Base-by-base conservation (phyloP, 2,797 vertebrate genomes). In the Rhinatrema bivittatum region DNA sequence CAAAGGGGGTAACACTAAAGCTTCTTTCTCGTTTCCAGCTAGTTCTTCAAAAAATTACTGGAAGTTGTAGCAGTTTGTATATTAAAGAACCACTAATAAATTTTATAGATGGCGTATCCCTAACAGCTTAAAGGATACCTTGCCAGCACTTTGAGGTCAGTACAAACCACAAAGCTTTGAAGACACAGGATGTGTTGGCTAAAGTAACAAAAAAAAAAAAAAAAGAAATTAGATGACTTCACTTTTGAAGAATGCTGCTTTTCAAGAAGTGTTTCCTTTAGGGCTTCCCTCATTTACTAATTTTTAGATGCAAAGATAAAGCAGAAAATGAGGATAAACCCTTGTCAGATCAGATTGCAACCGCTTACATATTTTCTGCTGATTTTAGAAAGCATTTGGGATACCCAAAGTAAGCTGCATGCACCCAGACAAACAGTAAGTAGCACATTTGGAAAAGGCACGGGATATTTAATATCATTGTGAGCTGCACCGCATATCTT, bases 131-230 rank as follows among this genome's bases (percentile, higher is more conserved):
- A 27, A 19, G 11, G 13, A 39, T 46, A 25, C 22, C 39, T 29
- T 22, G 33, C 20, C 28, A 53, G 39, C 9, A 16, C 45, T 34
- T 14, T 49, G 25, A 30, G 1, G 0, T 19, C 50, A 46, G 24
- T 20, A 52, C 14, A 47, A 46, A 44, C 23, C 29, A 38, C 15
- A 33, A 31, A 48, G 35, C 40, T 66, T 40, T 48, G 53, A 36
- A 21, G 34, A 57, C 46, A 39, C 13, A 36, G 38, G 25, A 47
- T 1, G 5, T 4, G 53, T 43, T 16, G 26, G 29, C 12, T 26
- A 9, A 21, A 39, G n/a, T n/a, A n/a, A n/a, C n/a, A n/a, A n/a
- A n/a, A n/a, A n/a, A n/a, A n/a, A 41, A 40, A 53, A 38, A 32
- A 30, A 40, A 3, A 8, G 14, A 26, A 0, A 0, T 55, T 43